Evolutionary conservation across 2,113 vertebrate genomes (phyloP), one percentile per base, ranked within the genome.

Genomic region (Carollia perspicillata): DNA sequence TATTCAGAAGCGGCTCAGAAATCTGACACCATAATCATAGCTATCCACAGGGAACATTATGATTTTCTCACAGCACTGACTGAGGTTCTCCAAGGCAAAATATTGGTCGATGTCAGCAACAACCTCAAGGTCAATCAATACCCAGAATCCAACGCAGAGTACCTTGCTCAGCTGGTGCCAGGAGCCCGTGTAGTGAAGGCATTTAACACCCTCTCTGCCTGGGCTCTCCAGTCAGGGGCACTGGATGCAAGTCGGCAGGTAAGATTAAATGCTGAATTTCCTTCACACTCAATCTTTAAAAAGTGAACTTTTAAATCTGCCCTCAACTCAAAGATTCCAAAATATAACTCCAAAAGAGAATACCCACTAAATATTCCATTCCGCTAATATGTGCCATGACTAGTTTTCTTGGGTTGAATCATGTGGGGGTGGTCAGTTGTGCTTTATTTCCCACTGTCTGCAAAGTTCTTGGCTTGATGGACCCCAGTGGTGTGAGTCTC

Each of bases 191-290:
- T 99, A 81, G 99, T 99, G 63, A 99, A 99, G 98, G 99, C 98
- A 20, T 99, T 99, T 95, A 99, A 99, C 97, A 99, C 99, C 0
- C 97, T 99, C 92, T 99, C 99, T 42, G 99, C 99, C 81, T 99
- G 99, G 99, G 98, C 99, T 55, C 97, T 99, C 97, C 99, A 99
- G 98, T 99, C 99, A 0, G 99, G 99, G 75, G 98, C 98, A 0
- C 89, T 99, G 92, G 99, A 99, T 93, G 99, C 99, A 63, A 99
- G 97, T 93, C 98, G 99, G 97, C 99, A 99, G 99, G 99, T 99
- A 98, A 98, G 97, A 79, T 26, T 33, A 69, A 94, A 93, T 6
- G 0, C 83, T 72, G 12, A 92, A 75, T 53, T 65, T 74, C 30
- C 30, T 40, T 69, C 69, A 37, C 33, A 58, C 4, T 69, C 69